phyloP scores from a whole-genome alignment of 2,113 vertebrate genomes.

The Paracanthobrama guichenoti region DNA sequence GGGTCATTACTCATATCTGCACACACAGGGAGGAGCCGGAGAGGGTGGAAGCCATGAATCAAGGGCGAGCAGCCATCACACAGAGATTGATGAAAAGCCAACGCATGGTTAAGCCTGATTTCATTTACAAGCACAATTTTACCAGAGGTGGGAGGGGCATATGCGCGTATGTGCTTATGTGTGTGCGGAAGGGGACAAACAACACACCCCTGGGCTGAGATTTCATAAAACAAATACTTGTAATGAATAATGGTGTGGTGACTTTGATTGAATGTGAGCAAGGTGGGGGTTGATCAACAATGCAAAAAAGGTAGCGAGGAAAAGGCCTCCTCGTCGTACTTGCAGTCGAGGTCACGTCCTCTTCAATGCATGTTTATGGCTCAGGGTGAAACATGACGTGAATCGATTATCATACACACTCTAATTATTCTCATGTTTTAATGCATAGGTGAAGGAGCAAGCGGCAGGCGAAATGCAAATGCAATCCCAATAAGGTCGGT shows the following conservation, averaged over 20 bases:
- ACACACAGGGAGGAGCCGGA: conserved; percentile 60
- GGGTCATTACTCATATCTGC: conserved; percentile 62
- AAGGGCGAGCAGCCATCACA: conserved; percentile 64
- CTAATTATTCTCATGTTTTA: conserved; percentile 53
- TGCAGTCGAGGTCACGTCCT: conserved; percentile 54
- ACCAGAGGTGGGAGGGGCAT: conserved; percentile 45
- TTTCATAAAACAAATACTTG: conserved; percentile 69
- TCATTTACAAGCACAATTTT: conserved; percentile 70
- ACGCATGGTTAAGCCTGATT: conserved; percentile 70
- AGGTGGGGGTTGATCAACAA: conserved; percentile 64
- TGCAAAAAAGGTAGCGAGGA: conserved; percentile 56
- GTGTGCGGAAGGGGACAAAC: conserved; percentile 59
- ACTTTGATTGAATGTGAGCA: conserved; percentile 67
- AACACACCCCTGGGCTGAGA: conserved; percentile 51
- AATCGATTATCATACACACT: conserved; percentile 56
- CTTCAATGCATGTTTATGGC: conserved; percentile 52
- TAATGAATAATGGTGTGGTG: conserved; percentile 65
- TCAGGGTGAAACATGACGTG: conserved; percentile 53
- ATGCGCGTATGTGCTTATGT: conserved; percentile 36
- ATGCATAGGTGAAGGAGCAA: conserved; percentile 27
- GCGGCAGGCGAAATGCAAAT: conserved; percentile 50
- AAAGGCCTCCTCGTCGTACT: conserved; percentile 46
- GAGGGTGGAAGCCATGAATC: conserved; percentile 67
- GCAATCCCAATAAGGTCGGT: conserved; percentile 52
- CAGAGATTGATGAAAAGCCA: conserved; percentile 70